These are phyloP conservation scores for Paralvinella palmiformis DNA, from an alignment of 1,140 invertebrate species.

Conservation along the genomic window DNA sequence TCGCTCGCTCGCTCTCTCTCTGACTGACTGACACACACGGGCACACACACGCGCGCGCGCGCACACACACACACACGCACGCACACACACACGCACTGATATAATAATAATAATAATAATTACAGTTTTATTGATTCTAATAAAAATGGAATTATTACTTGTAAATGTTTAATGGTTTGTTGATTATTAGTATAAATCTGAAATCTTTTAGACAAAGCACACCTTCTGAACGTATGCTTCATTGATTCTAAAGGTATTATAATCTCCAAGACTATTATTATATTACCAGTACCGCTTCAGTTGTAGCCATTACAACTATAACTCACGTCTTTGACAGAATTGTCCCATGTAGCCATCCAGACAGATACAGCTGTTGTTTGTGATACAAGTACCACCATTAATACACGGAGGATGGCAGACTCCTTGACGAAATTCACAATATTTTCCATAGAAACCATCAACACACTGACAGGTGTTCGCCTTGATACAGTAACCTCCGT, in stretches of 20 bases:
- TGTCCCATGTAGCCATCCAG: slow-evolving; percentile 14
- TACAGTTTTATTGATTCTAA: too few species aligned
- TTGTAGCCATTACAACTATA: too few species aligned
- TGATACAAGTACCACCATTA: slow-evolving; percentile 15
- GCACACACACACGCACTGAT: neutral
- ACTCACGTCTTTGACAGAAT: slow-evolving; percentile 17
- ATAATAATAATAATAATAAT: too few species aligned
- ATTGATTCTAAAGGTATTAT: too few species aligned
- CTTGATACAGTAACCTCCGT: slow-evolving; percentile 10
- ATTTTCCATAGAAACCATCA: slow-evolving; percentile 4
- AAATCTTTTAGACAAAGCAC: too few species aligned
- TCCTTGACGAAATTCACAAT: slow-evolving; percentile 9
- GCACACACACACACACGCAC: neutral
- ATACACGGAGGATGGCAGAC: slow-evolving; percentile 9
- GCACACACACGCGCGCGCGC: neutral
- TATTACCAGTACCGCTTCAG: too few species aligned
- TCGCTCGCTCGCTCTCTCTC: neutral
- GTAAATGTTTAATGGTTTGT: too few species aligned
- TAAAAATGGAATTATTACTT: too few species aligned
- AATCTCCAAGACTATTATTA: too few species aligned
- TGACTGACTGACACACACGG: neutral
- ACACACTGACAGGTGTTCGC: slow-evolving; percentile 7
- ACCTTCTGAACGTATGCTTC: too few species aligned
- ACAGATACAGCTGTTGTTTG: slow-evolving; percentile 8
- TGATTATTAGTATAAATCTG: too few species aligned